These are phyloP conservation scores for Python bivittatus DNA, from an alignment of 2,113 vertebrate species.

Conservation along the genomic window DNA sequence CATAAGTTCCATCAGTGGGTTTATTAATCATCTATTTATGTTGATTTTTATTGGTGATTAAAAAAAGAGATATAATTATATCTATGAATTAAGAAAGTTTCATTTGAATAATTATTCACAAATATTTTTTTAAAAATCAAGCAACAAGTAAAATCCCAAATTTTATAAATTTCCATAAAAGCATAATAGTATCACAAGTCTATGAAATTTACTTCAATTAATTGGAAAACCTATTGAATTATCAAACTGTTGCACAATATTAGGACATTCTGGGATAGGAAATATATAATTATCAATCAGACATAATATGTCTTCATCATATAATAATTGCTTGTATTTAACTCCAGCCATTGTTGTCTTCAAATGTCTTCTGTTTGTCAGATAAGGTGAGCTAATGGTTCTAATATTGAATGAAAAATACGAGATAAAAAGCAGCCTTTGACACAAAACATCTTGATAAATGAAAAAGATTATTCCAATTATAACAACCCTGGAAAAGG, in stretches of 20 bases:
- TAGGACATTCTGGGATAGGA: background rate
- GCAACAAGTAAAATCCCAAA: background rate
- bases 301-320: background rate
- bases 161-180: background rate
- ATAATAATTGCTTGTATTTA: background rate
- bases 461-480: background rate
- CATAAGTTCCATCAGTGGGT: background rate
- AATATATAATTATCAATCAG: background rate
- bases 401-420: background rate
- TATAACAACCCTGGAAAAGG: background rate
- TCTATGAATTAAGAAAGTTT: background rate
- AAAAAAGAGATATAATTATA: background rate
- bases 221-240: background rate
- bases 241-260: background rate
- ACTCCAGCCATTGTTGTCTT: background rate
- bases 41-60: background rate
- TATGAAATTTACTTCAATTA: background rate
- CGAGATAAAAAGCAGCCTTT: background rate
- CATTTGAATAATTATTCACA: background rate
- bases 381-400: background rate
- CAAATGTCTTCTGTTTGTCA: background rate
- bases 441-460: background rate
- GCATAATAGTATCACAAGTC: background rate
- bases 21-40: background rate
- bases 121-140: background rate